These are phyloP conservation scores for Nannoperca australis DNA, from an alignment of 2,797 vertebrate species.

Conservation along the genomic window DNA sequence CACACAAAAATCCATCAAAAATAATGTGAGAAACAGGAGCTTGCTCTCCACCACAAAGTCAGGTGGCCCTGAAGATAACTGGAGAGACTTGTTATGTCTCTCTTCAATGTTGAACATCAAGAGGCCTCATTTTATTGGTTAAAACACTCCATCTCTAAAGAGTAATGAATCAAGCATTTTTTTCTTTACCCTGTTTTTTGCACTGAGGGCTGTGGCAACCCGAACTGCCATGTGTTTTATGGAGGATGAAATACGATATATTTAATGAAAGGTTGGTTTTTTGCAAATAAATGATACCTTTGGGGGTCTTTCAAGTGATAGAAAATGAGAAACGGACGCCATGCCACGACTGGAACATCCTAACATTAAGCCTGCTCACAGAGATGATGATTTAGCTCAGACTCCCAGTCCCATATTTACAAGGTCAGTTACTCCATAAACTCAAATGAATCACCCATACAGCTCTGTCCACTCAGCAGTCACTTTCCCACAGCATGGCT, in stretches of 20 bases:
- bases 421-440: conserved; percentile 61
- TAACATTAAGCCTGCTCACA: conserved; percentile 13
- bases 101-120: conserved; percentile 11
- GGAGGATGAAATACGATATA: not conserved
- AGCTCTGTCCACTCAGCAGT: conserved; percentile 48
- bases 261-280: conserved; percentile 11
- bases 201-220: not conserved
- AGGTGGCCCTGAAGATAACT: conserved; percentile 16
- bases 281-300: not conserved
- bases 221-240: not conserved
- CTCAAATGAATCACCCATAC: conserved; percentile 55
- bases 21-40: conserved; percentile 2
- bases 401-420: conserved; percentile 39
- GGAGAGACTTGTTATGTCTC: conserved; percentile 3
- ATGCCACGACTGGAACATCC: not conserved
- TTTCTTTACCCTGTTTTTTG: not conserved
- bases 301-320: not conserved
- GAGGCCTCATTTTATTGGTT: conserved; percentile 10
- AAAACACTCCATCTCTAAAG: not conserved
- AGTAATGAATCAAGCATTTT: not conserved
- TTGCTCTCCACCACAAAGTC: conserved; percentile 19
- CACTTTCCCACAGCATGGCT: conserved; percentile 29
- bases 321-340: conserved; percentile 1
- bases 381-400: conserved; percentile 36
- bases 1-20: not conserved